Base-by-base conservation (phyloP, 2,888 invertebrate genomes). In the Leptinotarsa juncta region DNA sequence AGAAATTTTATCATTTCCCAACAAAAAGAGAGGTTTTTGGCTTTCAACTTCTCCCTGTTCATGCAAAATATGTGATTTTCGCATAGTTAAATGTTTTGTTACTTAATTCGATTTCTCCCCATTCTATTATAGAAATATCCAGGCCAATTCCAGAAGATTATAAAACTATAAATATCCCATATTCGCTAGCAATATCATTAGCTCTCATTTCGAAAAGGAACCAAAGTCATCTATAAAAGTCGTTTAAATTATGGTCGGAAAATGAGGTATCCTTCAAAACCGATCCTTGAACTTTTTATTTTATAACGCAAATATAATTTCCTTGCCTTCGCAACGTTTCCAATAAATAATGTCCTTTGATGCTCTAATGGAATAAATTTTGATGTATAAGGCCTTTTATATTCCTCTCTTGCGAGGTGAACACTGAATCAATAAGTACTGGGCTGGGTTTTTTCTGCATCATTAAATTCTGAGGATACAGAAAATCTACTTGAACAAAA, bases 301-400 rank as follows among this genome's bases (percentile, higher is more conserved):
- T 14, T 23, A 53, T 66, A 65, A 71, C 53, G 55, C 65, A 71
- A 71, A 71, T 66, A 66, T 71, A 62, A 62, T 71, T 71, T 66
- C 55, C 66, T 71, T 71, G 62, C 62, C 66, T 66, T 53, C 18
- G 51, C 66, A 42, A 62, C 62, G 62, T 55, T 65, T 53, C 71
- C 49, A 66, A 66, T 65, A 53, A 69, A 51, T 69, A 57, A 53
- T 66, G 65, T 53, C 26, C 66, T 65, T 71, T 66, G 65, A 71
- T 66, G 66, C 66, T 48, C 53, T 62, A 66, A 71, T 71, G 55
- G 48, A 55, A 69, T 42, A 55, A 69, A 69, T 69, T 69, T 62
- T 62, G 62, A 62, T 62, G 62, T 62, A 62, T 62, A 62, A 12
- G 62, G 32, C 42, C 42, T 62, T 62, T 62, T 62, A 62, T 62